Conservation (phyloP, 2,113 vertebrate genomes). For the Mixornis gularis region DNA sequence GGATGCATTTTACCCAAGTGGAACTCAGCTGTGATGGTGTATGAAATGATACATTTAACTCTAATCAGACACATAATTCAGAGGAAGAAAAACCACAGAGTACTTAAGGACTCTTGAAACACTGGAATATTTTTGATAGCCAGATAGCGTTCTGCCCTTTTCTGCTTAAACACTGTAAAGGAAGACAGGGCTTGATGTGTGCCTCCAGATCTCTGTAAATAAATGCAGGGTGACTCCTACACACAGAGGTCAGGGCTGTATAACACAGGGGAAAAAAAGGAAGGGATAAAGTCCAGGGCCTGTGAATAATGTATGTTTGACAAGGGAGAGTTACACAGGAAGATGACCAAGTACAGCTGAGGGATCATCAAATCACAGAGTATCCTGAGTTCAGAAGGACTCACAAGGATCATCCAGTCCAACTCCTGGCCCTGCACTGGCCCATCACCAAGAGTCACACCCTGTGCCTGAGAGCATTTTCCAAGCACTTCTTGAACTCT, state of each 20-base stretch:
- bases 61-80: neutral
- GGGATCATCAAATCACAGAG: neutral
- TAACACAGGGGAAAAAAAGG: neutral
- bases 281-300: neutral
- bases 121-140: neutral
- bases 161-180: neutral
- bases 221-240: neutral
- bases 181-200: neutral
- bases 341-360: neutral
- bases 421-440: neutral
- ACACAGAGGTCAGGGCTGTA: neutral
- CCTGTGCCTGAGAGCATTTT: neutral
- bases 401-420: accelerated
- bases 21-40: neutral
- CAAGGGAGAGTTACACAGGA: neutral
- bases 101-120: neutral
- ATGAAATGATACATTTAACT: constrained; percentile 13
- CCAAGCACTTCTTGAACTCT: neutral
- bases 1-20: neutral
- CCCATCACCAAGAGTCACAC: neutral
- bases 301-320: accelerated
- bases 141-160: neutral
- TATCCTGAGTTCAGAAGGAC: neutral
- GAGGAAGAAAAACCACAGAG: neutral
- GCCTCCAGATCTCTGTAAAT: neutral